Conservation (phyloP, 2,113 vertebrate genomes). For the Macquaria ambigua region DNA sequence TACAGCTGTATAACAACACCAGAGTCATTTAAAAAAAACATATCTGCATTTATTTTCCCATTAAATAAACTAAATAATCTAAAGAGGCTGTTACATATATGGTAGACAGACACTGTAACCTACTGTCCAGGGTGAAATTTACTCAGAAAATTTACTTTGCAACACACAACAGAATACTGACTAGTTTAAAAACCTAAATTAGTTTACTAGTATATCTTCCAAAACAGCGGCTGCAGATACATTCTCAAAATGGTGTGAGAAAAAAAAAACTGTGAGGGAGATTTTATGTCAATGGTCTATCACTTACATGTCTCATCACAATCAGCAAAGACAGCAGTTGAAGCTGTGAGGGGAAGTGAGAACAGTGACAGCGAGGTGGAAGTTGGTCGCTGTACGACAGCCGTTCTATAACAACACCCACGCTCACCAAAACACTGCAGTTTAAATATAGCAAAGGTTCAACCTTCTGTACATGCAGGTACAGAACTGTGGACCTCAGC, state of each 20-base stretch:
- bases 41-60: not conserved
- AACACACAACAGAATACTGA: not conserved
- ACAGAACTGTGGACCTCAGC: constrained; percentile 15
- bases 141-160: not conserved
- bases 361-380: constrained; percentile 32
- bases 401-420: constrained; percentile 26
- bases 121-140: not conserved
- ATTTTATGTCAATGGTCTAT: not conserved
- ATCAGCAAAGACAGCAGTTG: constrained; percentile 29
- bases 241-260: constrained; percentile 3
- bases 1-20: not conserved
- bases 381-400: constrained; percentile 16
- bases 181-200: not conserved
- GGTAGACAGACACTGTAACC: not conserved
- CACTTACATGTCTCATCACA: constrained; percentile 15
- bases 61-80: not conserved
- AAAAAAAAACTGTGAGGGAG: not conserved
- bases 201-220: not conserved
- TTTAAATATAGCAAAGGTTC: constrained; percentile 36
- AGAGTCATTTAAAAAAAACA: too few species aligned
- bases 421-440: constrained; percentile 15
- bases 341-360: constrained; percentile 46
- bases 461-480: constrained; percentile 9
- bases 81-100: not conserved
- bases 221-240: not conserved